Evolutionary conservation across 2,797 vertebrate species (phyloP).

Genomic region (Sebastes trivittatus): DNA sequence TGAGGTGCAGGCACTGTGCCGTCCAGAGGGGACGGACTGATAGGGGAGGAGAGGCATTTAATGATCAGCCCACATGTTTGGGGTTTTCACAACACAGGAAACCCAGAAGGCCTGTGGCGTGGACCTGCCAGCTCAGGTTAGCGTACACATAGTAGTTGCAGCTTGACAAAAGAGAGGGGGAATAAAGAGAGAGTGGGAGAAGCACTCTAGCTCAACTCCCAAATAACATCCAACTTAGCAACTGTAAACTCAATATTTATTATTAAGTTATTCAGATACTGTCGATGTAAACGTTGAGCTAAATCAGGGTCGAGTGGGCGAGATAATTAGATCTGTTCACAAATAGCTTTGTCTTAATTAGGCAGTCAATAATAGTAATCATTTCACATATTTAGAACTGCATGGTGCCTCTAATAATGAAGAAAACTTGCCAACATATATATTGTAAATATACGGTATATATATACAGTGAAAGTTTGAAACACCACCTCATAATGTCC

Average conservation of each 20-base stretch:
- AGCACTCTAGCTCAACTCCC: too few relatives aligned
- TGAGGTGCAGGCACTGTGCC: neutral
- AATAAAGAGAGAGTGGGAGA: neutral
- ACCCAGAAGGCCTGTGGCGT: slow-evolving; percentile 7
- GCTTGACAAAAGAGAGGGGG: neutral
- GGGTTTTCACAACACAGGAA: neutral
- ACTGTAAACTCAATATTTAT: neutral
- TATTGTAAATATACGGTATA: neutral
- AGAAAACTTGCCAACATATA: neutral
- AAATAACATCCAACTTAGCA: neutral
- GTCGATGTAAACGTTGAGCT: neutral
- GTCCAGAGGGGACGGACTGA: neutral
- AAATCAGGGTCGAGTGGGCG: neutral
- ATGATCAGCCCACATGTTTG: neutral
- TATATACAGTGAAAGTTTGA: neutral
- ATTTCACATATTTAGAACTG: neutral
- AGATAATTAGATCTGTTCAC: neutral
- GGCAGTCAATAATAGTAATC: neutral
- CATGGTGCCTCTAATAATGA: neutral
- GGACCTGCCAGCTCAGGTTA: slow-evolving; percentile 28
- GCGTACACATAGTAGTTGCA: slow-evolving; percentile 5
- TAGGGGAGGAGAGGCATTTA: neutral
- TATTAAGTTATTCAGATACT: neutral
- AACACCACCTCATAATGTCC: neutral
- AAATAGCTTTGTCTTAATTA: neutral